Evolutionary conservation across 2,888 invertebrate genomes (phyloP), one percentile per base, ranked within the genome.

Genomic region (Blomia tropicalis): DNA sequence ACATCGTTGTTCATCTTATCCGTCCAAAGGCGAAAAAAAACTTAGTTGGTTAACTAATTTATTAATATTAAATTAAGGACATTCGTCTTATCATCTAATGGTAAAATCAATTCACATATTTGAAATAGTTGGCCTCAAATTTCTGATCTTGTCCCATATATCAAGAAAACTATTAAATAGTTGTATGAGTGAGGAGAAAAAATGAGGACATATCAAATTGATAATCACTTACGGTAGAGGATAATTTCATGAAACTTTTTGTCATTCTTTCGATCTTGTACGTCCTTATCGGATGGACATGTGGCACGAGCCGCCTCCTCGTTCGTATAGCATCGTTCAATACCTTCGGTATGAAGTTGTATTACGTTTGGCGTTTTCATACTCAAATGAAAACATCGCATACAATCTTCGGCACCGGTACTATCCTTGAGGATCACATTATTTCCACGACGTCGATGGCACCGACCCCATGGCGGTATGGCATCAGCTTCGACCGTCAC

Each of bases 401-500:
- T 78, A 70, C 82, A 82, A 66, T 77, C 77, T 44, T 77, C 77
- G 64, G 77, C 79, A 32, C 77, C 77, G 65, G 77, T 78, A 68
- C 79, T 80, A 73, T 80, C 79, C 70, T 77, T 78, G 54, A 82
- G 76, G 58, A 82, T 77, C 67, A 81, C 79, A 69, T 80, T 80
- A 70, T 79, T 79, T 60, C 79, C 80, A 64, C 79, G 75, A 63
- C 79, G 75, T 66, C 75, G 74, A 69, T 81, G 79, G 69, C 82
- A 82, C 68, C 77, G 77, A 22, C 82, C 82, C 81, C 81, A 82
- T 63, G 81, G 79, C 5, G 81, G 80, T 68, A 82, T 81, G 30
- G 80, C 77, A 67, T 80, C 80, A 63, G 76, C 77, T n/a, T 79
- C 79, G 66, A 82, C 79, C 69, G 78, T 80, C 63, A 82, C 76